Conservation (phyloP, 1,140 invertebrate genomes). For the Apolygus lucorum region DNA sequence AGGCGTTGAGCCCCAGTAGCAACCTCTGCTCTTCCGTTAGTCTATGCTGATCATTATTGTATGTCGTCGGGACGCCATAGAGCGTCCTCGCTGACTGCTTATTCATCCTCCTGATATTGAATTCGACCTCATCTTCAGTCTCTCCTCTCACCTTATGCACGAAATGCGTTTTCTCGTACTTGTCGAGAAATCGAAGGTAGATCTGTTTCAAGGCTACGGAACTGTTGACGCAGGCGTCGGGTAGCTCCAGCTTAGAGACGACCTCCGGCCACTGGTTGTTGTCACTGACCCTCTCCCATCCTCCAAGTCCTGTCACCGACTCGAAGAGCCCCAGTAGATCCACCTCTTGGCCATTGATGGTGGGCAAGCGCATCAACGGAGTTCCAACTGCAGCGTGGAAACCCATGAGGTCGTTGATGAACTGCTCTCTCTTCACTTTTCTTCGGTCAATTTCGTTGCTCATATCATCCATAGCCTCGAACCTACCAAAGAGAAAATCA, state of each 20-base stretch:
- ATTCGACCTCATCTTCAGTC: constrained; percentile 61
- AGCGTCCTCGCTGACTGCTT: constrained; percentile 55
- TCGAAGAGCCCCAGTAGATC: constrained; percentile 10
- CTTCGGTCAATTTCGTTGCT: background rate
- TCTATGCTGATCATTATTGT: constrained; percentile 74
- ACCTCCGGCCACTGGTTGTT: constrained; percentile 77
- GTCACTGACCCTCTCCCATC: constrained; percentile 60
- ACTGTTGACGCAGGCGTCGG: constrained; percentile 73
- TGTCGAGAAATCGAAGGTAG: constrained; percentile 73
- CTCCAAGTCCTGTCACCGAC: constrained; percentile 4
- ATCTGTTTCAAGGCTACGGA: constrained; percentile 78
- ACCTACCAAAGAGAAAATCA: background rate
- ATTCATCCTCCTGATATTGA: constrained; percentile 51
- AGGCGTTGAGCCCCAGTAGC: constrained; percentile 57
- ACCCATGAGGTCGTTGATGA: constrained; percentile 17
- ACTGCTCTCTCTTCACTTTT: constrained; percentile 10
- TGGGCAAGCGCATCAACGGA: constrained; percentile 9
- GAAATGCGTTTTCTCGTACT: constrained; percentile 77
- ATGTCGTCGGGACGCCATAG: constrained; percentile 64
- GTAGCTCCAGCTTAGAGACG: constrained; percentile 63
- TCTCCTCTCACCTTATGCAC: constrained; percentile 70
- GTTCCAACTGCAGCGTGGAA: constrained; percentile 21
- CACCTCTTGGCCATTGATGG: background rate
- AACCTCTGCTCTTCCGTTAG: constrained; percentile 58
- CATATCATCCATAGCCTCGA: constrained; percentile 2